Evolutionary conservation across 2,113 vertebrate genomes (phyloP), one percentile per base, ranked within the genome.

Genomic region (Nerophis lumbriciformis): DNA sequence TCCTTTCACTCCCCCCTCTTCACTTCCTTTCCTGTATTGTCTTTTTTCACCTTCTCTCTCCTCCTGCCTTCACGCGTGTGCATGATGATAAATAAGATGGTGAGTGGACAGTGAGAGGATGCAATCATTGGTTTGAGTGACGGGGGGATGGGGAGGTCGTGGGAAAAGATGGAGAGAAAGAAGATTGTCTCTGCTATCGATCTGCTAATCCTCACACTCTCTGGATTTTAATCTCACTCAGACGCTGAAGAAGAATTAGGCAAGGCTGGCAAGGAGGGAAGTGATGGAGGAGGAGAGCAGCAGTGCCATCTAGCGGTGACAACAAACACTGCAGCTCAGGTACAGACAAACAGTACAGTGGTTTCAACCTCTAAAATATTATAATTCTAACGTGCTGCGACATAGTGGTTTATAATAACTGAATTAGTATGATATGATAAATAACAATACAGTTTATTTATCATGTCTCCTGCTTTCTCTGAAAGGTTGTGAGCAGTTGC

Each of bases 191-290:
- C 70, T 6, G 63, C 75, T 81, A 87, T 86, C 39, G 82, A 84
- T 84, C 80, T 73, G 65, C 65, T 80, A 84, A 86, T 86, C 79
- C 77, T 78, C 58, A 73, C 74, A 71, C 78, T 75, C 68, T 82
- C 60, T 63, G 48, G 53, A 83, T 83, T 78, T 54, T 83, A 75
- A 44, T 57, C 39, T 57, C 39, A 12, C 11, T 35, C 28, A 3
- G 51, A 58, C 49, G 66, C 61, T 62, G 67, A 67, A 80, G 68
- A 69, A 63, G 39, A 57, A 47, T 28, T 28, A 28, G 28, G 57
- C 35, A 19, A 11, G 8, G 39, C 38, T 44, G 2, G 39, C 5
- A 65, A 53, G 76, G 53, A 44, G 60, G 39, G 48, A 9, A 52
- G 58, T 45, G 42, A 45, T 45, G 42, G 42, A 45, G 10, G 42